phyloP scores from a whole-genome alignment of 2,797 vertebrate species.

The Octomys mimax region DNA sequence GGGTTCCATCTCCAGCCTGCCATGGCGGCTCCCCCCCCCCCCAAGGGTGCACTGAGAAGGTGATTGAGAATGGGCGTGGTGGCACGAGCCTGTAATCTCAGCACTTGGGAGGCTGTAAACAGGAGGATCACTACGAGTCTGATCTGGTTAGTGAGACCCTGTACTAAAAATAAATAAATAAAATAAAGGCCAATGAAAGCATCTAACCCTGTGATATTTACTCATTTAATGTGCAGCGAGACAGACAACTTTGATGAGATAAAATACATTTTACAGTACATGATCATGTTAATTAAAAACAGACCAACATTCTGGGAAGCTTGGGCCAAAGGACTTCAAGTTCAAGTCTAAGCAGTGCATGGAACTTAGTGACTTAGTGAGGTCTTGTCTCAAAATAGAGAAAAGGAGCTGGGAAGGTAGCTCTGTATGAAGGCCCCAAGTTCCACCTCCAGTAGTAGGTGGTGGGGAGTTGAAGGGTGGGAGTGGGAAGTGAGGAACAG shows the following conservation, averaged over 20 bases:
- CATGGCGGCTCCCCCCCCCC: too few relatives aligned
- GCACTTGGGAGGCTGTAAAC: too few relatives aligned
- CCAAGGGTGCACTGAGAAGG: too few relatives aligned
- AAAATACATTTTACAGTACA: conserved; percentile 32
- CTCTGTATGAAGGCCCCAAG: not conserved
- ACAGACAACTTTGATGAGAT: not conserved
- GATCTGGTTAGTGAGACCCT: too few relatives aligned
- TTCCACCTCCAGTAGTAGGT: too few relatives aligned
- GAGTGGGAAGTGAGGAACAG: not conserved
- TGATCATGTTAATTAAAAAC: conserved; percentile 49
- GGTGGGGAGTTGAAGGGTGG: not conserved
- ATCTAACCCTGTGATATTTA: conserved; percentile 14
- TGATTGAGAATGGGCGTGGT: too few relatives aligned
- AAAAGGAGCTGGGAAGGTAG: not conserved
- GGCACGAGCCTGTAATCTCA: too few relatives aligned
- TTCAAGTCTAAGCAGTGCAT: not conserved
- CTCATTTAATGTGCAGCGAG: conserved; percentile 27
- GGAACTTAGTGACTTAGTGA: not conserved
- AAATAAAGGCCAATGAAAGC: conserved; percentile 44
- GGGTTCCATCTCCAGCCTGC: too few relatives aligned
- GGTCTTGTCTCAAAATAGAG: not conserved
- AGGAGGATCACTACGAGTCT: too few relatives aligned
- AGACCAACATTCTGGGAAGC: not conserved
- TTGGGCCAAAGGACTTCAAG: not conserved
- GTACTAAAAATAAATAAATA: not conserved